Evolutionary conservation across 1,140 invertebrate species (phyloP).

Genomic region (Meloidogyne hapla): DNA sequence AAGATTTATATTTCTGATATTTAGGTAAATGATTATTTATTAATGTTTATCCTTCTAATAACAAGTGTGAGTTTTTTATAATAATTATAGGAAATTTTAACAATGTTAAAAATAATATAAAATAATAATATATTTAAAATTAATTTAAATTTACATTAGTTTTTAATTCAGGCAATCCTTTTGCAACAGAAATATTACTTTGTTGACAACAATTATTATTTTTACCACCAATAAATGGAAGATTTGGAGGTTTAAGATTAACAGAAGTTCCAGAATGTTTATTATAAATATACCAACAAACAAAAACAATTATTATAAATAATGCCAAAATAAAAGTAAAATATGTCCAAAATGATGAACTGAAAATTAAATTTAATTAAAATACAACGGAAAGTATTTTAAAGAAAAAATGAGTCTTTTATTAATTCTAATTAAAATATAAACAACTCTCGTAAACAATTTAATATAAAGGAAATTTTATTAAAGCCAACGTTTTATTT

Average conservation of each 20-base stretch:
- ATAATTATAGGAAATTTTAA: too few species aligned
- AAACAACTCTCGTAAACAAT: too few species aligned
- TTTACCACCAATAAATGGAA: background rate
- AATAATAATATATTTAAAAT: too few species aligned
- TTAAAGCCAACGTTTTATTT: too few species aligned
- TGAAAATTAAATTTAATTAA: background rate
- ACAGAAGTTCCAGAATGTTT: background rate
- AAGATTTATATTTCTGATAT: too few species aligned
- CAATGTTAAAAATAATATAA: too few species aligned
- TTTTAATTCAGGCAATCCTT: background rate
- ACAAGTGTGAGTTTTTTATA: too few species aligned
- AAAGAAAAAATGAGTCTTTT: too few species aligned
- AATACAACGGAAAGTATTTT: background rate
- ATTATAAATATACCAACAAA: background rate
- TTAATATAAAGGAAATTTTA: too few species aligned
- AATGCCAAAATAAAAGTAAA: background rate
- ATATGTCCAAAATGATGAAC: background rate
- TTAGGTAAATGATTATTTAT: too few species aligned
- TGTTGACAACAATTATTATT: background rate
- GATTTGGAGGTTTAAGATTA: background rate
- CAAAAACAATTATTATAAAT: background rate
- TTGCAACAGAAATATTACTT: background rate
- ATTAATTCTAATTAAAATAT: too few species aligned
- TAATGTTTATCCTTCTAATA: too few species aligned
- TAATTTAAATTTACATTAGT: background rate